Base-by-base conservation (phyloP, 2,888 invertebrate genomes). In the Eremobia ochroleuca region DNA sequence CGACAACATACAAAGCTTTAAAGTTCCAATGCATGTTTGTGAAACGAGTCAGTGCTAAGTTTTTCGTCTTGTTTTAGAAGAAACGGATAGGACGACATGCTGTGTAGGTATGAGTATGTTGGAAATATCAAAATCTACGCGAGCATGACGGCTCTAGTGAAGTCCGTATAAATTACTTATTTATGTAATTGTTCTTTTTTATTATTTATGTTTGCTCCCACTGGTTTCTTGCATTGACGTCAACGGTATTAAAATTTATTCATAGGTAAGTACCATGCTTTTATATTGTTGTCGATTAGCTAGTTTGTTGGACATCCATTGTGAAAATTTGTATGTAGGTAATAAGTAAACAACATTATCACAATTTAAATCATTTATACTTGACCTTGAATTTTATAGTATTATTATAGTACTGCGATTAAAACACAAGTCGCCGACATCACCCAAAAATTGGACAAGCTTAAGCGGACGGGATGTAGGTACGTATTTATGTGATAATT, bases 391-490 rank as follows among this genome's bases (percentile, higher is more conserved):
- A n/a, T n/a, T n/a, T n/a, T n/a, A n/a, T n/a, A n/a, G n/a, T n/a
- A n/a, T n/a, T n/a, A n/a, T n/a, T n/a, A n/a, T n/a, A 37, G 37
- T 37, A 37, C 46, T n/a, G 18, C 18, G n/a, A 73, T 59, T 40
- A 37, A 76, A 66, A 21, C 69, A 1, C 9, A 68, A 40, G 46
- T 76, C 25, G 46, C 76, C 6, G 13, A n/a, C 37, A 31, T 58
- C 58, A 58, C 18, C 34, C 11, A 40, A 78, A 66, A 76, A 58
- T 46, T 6, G 46, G 37, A 11, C 43, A 4, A 46, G 58, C 69
- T 78, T 49, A 78, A 78, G 78, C 78, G 46, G 78, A 37, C 9
- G 8, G 37, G 37, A 37, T 37, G 37, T 37, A 37, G 37, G 37
- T 37, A 8, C 37, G 37, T 8, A 37, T 9, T 37, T 37, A 37